Conservation (phyloP, 2,797 vertebrate species). For the Brachyalestes nurse region DNA sequence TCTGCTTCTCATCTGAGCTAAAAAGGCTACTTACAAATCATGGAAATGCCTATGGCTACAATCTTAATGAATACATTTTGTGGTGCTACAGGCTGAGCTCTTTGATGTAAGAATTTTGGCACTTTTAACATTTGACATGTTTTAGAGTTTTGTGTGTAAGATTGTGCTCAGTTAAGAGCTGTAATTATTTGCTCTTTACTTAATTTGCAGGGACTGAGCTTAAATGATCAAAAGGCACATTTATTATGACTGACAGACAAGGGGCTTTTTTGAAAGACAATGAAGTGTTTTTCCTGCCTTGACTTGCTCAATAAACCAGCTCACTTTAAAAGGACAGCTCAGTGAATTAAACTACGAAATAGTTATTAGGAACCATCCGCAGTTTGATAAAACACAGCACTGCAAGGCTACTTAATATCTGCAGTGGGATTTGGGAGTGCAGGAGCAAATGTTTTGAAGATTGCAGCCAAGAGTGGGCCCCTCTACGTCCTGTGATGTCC, state of each 20-base stretch:
- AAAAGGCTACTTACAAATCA: not conserved
- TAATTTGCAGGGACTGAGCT: not conserved
- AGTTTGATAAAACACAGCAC: conserved; percentile 57
- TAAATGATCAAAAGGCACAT: not conserved
- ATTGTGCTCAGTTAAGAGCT: conserved; percentile 1
- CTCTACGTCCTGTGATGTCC: conserved; percentile 53
- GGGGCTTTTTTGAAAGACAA: conserved; percentile 9
- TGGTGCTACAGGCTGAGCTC: not conserved
- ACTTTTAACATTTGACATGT: not conserved
- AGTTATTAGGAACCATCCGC: conserved; percentile 61
- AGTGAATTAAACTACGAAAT: conserved; percentile 59
- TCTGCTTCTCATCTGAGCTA: not conserved
- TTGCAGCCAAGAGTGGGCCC: conserved; percentile 48
- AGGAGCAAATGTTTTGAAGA: conserved; percentile 45
- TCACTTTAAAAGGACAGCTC: conserved; percentile 54
- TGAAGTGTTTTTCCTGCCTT: conserved; percentile 51
- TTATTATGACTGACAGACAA: not conserved
- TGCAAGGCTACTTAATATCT: conserved; percentile 22
- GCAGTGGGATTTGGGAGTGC: not conserved
- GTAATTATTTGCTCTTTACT: conserved; percentile 9
- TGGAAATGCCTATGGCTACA: too few relatives aligned
- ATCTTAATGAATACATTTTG: not conserved
- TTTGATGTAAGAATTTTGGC: not conserved
- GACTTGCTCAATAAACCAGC: conserved; percentile 52
- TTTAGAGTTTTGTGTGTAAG: conserved; percentile 16